phyloP scores from a whole-genome alignment of 2,888 invertebrate genomes.

The Lapara coniferarum region DNA sequence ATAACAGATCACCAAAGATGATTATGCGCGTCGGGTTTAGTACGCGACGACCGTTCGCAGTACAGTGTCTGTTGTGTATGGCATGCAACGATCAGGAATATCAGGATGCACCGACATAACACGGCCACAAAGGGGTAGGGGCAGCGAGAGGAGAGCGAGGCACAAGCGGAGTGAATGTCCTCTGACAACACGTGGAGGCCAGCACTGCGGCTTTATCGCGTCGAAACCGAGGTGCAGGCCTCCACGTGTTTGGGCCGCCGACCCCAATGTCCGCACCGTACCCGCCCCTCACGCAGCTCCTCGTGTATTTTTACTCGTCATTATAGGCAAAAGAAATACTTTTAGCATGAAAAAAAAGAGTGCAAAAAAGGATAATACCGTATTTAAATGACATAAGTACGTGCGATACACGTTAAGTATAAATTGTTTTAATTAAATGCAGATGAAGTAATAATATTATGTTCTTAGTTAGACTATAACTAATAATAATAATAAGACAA shows the following conservation, averaged over 20 bases:
- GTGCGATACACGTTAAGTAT: too few relatives aligned
- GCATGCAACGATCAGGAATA: slow-evolving; percentile 77
- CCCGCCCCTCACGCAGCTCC: slow-evolving; percentile 53
- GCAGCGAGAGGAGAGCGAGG: slow-evolving; percentile 56
- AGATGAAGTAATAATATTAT: too few relatives aligned
- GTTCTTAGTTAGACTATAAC: too few relatives aligned
- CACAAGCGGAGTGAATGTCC: slow-evolving; percentile 65
- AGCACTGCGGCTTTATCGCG: slow-evolving; percentile 71
- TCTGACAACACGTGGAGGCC: slow-evolving; percentile 80
- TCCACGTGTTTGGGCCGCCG: slow-evolving; percentile 79
- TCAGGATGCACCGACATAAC: slow-evolving; percentile 75
- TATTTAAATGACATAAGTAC: too few relatives aligned
- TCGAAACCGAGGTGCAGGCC: slow-evolving; percentile 74
- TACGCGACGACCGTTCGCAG: slow-evolving; percentile 70
- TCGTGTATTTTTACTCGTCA: slow-evolving; percentile 28
- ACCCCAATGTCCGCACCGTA: slow-evolving; percentile 59
- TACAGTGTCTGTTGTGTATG: slow-evolving; percentile 74
- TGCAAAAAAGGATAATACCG: too few relatives aligned
- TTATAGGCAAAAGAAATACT: background rate
- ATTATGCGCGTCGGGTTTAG: slow-evolving; percentile 39
- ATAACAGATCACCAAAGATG: slow-evolving; percentile 35
- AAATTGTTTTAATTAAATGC: too few relatives aligned
- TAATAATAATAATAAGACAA: too few relatives aligned
- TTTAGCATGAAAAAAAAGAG: background rate
- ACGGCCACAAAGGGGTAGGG: slow-evolving; percentile 59